Evolutionary conservation across 2,888 invertebrate species (phyloP).

Genomic region (Tetranychus piercei): DNA sequence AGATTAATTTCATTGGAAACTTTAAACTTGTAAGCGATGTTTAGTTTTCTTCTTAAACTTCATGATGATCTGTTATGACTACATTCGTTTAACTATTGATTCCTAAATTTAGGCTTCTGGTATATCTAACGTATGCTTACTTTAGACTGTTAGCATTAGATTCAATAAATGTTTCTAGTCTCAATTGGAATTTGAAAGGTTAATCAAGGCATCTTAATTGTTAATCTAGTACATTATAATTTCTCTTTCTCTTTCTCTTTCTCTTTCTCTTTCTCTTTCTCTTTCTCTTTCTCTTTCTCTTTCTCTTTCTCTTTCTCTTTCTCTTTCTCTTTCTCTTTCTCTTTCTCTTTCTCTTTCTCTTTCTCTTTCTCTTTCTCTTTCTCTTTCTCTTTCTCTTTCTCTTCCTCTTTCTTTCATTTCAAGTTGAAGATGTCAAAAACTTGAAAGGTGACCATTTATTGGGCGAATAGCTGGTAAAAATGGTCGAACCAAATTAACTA

Average conservation of each 20-base stretch:
- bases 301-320: neutral
- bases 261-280: neutral
- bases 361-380: neutral
- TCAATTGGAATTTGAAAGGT: no score
- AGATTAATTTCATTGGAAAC: no score
- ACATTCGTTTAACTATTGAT: no score
- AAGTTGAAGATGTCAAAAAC: constrained; percentile 83
- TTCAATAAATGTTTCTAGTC: no score
- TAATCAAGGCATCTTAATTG: no score
- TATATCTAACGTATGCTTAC: no score
- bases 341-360: neutral
- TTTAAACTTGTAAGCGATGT: no score
- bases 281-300: neutral
- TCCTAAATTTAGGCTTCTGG: no score
- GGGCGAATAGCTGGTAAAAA: constrained; percentile 95
- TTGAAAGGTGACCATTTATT: constrained; percentile 79
- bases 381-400: constrained; percentile 1
- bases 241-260: neutral
- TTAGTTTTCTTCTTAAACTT: no score
- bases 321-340: neutral
- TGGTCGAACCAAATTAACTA: constrained; percentile 88
- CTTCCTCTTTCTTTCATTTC: constrained; percentile 48
- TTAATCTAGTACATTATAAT: no score
- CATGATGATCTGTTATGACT: no score
- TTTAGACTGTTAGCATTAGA: no score